phyloP scores from a whole-genome alignment of 2,888 invertebrate species.

The Nomada hirtipes region DNA sequence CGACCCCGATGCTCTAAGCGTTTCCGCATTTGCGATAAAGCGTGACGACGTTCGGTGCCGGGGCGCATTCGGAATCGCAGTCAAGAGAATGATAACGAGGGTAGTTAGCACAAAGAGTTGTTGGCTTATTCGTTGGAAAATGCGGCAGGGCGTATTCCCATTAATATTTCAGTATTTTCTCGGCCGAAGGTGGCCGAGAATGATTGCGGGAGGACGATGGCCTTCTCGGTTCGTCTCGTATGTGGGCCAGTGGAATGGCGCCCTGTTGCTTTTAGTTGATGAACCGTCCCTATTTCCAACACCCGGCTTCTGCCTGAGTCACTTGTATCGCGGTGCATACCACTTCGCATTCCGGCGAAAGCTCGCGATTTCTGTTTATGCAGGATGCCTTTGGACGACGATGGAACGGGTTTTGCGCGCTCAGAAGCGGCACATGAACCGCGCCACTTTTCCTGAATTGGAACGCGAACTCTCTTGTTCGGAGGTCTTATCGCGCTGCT shows the following conservation, averaged over 20 bases:
- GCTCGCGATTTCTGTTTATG: constrained; percentile 34
- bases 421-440: neutral
- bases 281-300: constrained; percentile 71
- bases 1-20: neutral
- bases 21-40: constrained; percentile 12
- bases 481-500: neutral
- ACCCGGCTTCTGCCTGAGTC: constrained; percentile 56
- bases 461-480: neutral
- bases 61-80: constrained; percentile 3
- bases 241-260: constrained; percentile 69
- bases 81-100: constrained; percentile 26
- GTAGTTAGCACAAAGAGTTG: constrained; percentile 11
- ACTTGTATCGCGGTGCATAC: constrained; percentile 33
- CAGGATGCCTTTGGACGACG: constrained; percentile 14
- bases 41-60: too few relatives aligned
- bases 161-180: constrained; percentile 44
- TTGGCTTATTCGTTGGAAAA: constrained; percentile 15
- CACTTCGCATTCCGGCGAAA: constrained; percentile 32
- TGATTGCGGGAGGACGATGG: constrained; percentile 58
- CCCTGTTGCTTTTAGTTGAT: constrained; percentile 80
- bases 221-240: constrained; percentile 62
- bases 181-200: constrained; percentile 34
- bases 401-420: constrained; percentile 19
- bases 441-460: neutral
- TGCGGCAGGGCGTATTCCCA: constrained; percentile 16